phyloP scores from a whole-genome alignment of 2,888 invertebrate species.

The Antheraea yamamai region DNA sequence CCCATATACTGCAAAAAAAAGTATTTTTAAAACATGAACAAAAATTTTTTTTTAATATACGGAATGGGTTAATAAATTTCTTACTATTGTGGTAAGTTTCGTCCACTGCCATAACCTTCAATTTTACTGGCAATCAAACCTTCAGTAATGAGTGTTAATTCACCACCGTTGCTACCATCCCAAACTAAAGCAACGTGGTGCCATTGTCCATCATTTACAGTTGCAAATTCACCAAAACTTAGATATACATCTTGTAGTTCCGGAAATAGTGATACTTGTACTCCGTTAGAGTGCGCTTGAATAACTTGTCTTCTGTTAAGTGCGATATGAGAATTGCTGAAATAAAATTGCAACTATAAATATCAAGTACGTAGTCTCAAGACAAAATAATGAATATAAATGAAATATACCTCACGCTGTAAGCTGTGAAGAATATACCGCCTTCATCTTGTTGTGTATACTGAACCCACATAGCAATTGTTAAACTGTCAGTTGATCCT shows the following conservation, averaged over 20 bases:
- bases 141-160: constrained; percentile 95
- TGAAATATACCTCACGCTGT: constrained; percentile 88
- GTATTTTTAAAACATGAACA: constrained; percentile 6
- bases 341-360: constrained; percentile 33
- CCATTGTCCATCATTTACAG: constrained; percentile 98
- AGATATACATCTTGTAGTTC: constrained; percentile 94
- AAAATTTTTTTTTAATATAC: neutral
- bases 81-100: constrained; percentile 91
- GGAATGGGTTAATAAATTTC: constrained; percentile 42
- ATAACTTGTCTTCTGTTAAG: constrained; percentile 90
- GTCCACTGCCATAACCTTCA: constrained; percentile 93
- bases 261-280: constrained; percentile 94
- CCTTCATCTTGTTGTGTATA: constrained; percentile 95
- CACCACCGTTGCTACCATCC: constrained; percentile 93
- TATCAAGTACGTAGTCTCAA: neutral
- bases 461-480: constrained; percentile 98
- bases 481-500: constrained; percentile 88
- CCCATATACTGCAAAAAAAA: constrained; percentile 87
- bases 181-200: constrained; percentile 97
- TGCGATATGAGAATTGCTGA: constrained; percentile 89
- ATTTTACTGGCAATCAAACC: constrained; percentile 96
- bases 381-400: neutral
- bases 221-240: constrained; percentile 94
- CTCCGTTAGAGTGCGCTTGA: constrained; percentile 96
- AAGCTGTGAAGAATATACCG: constrained; percentile 96